Percentiles rank a stretch among this genome's conserved stretches.
Conservation (phyloP, 2,113 vertebrate species). For the Gobius niger region DNA sequence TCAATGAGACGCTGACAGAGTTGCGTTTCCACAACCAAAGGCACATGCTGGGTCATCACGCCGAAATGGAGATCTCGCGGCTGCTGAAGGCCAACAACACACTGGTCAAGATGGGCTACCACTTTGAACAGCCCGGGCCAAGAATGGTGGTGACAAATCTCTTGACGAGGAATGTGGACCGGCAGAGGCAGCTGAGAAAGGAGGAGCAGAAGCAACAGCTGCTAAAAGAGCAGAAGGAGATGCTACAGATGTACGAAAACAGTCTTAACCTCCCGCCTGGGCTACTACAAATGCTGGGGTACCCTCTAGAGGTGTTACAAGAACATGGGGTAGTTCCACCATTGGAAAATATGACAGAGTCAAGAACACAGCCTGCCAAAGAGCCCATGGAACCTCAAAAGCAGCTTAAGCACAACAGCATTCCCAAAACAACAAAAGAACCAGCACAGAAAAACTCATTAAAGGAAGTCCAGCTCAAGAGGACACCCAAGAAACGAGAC, state of each 20-base stretch:
- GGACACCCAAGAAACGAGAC: constrained; percentile 73
- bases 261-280: constrained; percentile 86
- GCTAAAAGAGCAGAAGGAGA: constrained; percentile 82
- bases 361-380: constrained; percentile 2
- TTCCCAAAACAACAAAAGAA: constrained; percentile 39
- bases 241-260: constrained; percentile 85
- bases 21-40: constrained; percentile 98
- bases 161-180: constrained; percentile 92
- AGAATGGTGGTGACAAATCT: constrained; percentile 97
- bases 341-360: background rate
- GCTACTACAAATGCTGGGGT: constrained; percentile 86
- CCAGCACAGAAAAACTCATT: constrained; percentile 41
- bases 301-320: constrained; percentile 57
- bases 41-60: constrained; percentile 95
- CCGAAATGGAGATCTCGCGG: constrained; percentile 94
- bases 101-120: constrained; percentile 95
- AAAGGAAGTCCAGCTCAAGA: constrained; percentile 73
- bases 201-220: constrained; percentile 88
- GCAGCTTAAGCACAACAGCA: constrained; percentile 46
- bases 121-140: constrained; percentile 93
- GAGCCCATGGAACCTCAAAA: constrained; percentile 39
- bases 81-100: constrained; percentile 93
- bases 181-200: constrained; percentile 88
- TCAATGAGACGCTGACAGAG: constrained; percentile 91
- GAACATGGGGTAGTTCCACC: constrained; percentile 62